phyloP scores from a whole-genome alignment of 2,888 invertebrate species.

The Acrobasis suavella region DNA sequence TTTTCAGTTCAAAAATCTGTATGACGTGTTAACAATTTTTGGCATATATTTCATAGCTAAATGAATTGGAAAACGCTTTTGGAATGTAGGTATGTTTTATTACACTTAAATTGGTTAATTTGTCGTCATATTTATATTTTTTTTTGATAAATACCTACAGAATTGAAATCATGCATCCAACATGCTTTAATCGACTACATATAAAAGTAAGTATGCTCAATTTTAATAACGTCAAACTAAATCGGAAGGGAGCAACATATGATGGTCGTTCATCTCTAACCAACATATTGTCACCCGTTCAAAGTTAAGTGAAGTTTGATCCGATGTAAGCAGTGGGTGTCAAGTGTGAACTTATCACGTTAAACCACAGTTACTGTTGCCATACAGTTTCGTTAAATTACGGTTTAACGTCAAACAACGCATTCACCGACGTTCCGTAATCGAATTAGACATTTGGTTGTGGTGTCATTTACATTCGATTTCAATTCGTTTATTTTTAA shows the following conservation, averaged over 20 bases:
- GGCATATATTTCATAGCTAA: too few relatives aligned
- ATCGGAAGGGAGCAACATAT: neutral
- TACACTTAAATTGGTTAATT: too few relatives aligned
- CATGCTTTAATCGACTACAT: too few relatives aligned
- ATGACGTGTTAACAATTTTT: too few relatives aligned
- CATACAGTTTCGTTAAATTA: slow-evolving; percentile 17
- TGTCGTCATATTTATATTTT: too few relatives aligned
- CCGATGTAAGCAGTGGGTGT: slow-evolving; percentile 15
- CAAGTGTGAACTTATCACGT: slow-evolving; percentile 9
- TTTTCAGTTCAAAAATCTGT: too few relatives aligned
- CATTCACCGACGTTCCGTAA: slow-evolving; percentile 4
- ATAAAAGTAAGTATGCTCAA: too few relatives aligned
- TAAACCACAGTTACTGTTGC: slow-evolving; percentile 3
- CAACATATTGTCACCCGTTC: slow-evolving; percentile 8
- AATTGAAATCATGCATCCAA: too few relatives aligned
- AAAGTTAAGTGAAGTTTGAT: slow-evolving; percentile 11
- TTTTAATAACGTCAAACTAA: too few relatives aligned
- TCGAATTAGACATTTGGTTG: slow-evolving; percentile 12
- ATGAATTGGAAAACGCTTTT: too few relatives aligned
- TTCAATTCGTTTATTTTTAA: slow-evolving; percentile 12
- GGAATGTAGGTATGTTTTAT: too few relatives aligned
- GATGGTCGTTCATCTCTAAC: neutral
- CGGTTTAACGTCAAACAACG: slow-evolving; percentile 1
- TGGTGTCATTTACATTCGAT: slow-evolving; percentile 14
- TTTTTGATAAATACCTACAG: too few relatives aligned